Base-by-base conservation (phyloP, 2,113 vertebrate genomes). In the Pachycephala philippinensis region DNA sequence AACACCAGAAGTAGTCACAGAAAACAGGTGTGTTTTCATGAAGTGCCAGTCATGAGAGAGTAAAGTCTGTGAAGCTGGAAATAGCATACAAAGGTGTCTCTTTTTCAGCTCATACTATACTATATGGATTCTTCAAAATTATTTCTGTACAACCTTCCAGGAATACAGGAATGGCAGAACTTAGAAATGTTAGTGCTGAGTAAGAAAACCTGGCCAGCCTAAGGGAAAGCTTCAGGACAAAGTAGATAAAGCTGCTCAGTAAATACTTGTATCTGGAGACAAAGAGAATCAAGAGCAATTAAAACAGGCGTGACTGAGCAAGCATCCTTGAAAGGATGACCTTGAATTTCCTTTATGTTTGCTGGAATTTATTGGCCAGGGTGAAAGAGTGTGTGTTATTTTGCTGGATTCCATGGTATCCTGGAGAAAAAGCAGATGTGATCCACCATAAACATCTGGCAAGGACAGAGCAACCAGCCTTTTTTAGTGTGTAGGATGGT, bases 201-300 rank as follows among this genome's bases (percentile, higher is more conserved):
- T 87, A 49, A 84, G 66, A 53, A 96, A 91, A 68, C 9, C 53
- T 59, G 40, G 42, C 7, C 57, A 68, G 56, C 71, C 28, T 45
- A 87, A 91, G 22, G 31, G 61, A 82, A 89, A 78, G 20, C 72
- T 84, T 74, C 69, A 87, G 80, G 56, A 81, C 47, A 74, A 81
- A 42, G 16, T 14, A 88, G 79, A 95, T 87, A 90, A 90, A 87
- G 18, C 33, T 82, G 22, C 64, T 82, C 81, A 50, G 69, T 59
- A 95, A 93, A 77, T 77, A 31, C 42, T 59, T 42, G 27, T 47
- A 80, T 56, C 89, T 49, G 56, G 82, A 94, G 71, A 88, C 78
- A 94, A 86, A 93, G 54, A 76, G 35, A 83, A 83, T 63, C 33
- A 63, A 68, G 66, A 95, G 42, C 56, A 90, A 91, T 91, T 96